These are phyloP conservation scores for Leptinotarsa peninsularis DNA, from an alignment of 2,888 invertebrate species.

Conservation along the genomic window DNA sequence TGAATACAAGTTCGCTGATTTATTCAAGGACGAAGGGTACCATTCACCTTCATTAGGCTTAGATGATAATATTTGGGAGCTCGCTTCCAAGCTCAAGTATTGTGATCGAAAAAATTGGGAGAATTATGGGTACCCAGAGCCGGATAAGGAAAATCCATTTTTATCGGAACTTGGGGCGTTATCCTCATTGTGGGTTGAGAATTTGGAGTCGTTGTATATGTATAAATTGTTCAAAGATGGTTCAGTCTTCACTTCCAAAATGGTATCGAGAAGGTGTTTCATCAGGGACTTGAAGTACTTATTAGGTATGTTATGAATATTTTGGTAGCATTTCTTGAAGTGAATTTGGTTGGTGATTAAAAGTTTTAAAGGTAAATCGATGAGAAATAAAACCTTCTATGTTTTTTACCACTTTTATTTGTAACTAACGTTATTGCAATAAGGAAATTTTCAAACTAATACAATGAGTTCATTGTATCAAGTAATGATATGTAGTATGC, in stretches of 20 bases:
- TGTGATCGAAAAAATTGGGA: slow-evolving; percentile 61
- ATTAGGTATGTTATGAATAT: slow-evolving; percentile 47
- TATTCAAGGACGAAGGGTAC: slow-evolving; percentile 51
- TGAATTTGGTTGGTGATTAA: too few species aligned
- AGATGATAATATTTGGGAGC: slow-evolving; percentile 58
- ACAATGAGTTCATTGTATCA: too few species aligned
- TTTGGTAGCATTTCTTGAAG: background rate
- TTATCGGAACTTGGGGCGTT: slow-evolving; percentile 59
- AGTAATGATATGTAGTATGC: too few species aligned
- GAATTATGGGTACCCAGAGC: slow-evolving; percentile 57
- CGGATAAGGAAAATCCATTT: slow-evolving; percentile 62
- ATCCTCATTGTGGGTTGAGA: slow-evolving; percentile 58
- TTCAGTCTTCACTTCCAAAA: slow-evolving; percentile 47
- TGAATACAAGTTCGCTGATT: slow-evolving; percentile 29
- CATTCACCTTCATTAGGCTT: slow-evolving; percentile 49
- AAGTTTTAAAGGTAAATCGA: too few species aligned
- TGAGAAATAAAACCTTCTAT: too few species aligned
- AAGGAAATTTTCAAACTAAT: too few species aligned
- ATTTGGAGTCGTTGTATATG: slow-evolving; percentile 57
- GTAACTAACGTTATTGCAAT: too few species aligned
- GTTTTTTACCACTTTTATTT: too few species aligned
- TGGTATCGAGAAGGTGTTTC: slow-evolving; percentile 53
- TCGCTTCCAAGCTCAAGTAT: slow-evolving; percentile 50
- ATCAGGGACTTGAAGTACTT: slow-evolving; percentile 60
- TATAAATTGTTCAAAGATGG: slow-evolving; percentile 48